Base-by-base conservation (phyloP, 2,888 invertebrate genomes). In the Drosophila stalkeri region DNA sequence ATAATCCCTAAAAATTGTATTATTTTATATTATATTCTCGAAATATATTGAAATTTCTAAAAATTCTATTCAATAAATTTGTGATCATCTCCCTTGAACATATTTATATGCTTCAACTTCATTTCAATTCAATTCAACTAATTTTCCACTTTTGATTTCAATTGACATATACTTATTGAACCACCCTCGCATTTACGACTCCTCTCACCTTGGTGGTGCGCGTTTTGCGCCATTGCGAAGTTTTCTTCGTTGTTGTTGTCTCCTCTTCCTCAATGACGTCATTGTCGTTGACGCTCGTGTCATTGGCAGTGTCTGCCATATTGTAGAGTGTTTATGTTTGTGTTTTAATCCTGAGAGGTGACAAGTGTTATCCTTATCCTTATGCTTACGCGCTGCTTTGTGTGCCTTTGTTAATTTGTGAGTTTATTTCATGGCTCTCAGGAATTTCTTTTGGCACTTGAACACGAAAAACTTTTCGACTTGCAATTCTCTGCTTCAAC, bases 181-280 rank as follows among this genome's bases (percentile, higher is more conserved):
- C 62, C 18, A 23, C 75, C 80, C 75, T 77, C 69, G 68, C 43
- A 23, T n/a, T 51, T 39, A 16, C n/a, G 54, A 18, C 43, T 64
- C 39, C 80, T 77, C 79, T 77, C 79, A 87, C 86, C 86, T 87
- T 87, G 67, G 91, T 88, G 71, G 90, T 81, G 72, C 86, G 86
- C 64, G 81, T 91, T 77, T 90, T 91, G 72, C 75, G 91, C 91
- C 91, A 91, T 75, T 90, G 87, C 52, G 92, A 90, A 75, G 90
- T 81, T 69, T 84, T 83, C 66, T 85, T 90, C 61, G 86, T 87
- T 33, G 83, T 90, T 37, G 80, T 82, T 16, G 64, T 65, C 65
- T 81, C 88, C 54, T 89, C 79, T 43, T 81, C 81, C 56, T 75
- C 80, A 55, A 74, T 77, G 74, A 81, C 78, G 60, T 87, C 87